Percentiles rank a stretch among this genome's conserved stretches.
Evolutionary conservation across 1,140 invertebrate species (phyloP).

Genomic region (Centruroides sculpturatus): DNA sequence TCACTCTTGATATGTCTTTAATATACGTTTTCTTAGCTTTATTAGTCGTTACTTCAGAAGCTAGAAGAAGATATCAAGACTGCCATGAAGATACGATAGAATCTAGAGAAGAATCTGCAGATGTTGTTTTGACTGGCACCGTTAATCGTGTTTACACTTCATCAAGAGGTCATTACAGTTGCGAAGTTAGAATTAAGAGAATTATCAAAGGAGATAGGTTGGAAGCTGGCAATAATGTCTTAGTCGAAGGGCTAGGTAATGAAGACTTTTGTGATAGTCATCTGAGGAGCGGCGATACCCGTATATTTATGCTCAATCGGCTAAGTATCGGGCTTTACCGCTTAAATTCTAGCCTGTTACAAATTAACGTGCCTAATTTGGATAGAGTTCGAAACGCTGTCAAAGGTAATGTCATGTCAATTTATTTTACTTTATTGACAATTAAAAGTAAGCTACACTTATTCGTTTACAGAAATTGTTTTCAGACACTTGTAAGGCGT

Average conservation of each 20-base stretch:
- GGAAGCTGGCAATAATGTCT: slow-evolving; percentile 5
- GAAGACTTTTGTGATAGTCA: slow-evolving; percentile 11
- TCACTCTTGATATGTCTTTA: too few relatives aligned
- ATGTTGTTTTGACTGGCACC: slow-evolving; percentile 11
- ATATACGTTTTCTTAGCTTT: not conserved
- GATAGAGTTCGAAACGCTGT: slow-evolving; percentile 15
- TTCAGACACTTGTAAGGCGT: too few relatives aligned
- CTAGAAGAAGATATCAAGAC: slow-evolving; percentile 3
- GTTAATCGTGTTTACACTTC: slow-evolving; percentile 4
- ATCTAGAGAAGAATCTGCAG: slow-evolving; percentile 5
- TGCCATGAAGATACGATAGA: slow-evolving; percentile 11
- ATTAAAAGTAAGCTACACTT: not conserved
- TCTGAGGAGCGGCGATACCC: slow-evolving; percentile 4
- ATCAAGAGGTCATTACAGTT: slow-evolving; percentile 3
- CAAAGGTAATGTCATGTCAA: slow-evolving; percentile 7
- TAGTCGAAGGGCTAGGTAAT: slow-evolving; percentile 17
- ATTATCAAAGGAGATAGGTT: slow-evolving; percentile 12
- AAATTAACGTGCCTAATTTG: slow-evolving; percentile 13
- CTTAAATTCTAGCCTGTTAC: slow-evolving; percentile 14
- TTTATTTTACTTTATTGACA: not conserved
- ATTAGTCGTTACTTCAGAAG: not conserved
- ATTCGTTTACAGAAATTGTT: too few relatives aligned
- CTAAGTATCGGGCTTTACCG: slow-evolving; percentile 13
- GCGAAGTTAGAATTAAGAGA: slow-evolving; percentile 14
- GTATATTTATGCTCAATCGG: slow-evolving; percentile 16